Evolutionary conservation across 1,140 invertebrate species (phyloP).

Genomic region (Ruditapes philippinarum): DNA sequence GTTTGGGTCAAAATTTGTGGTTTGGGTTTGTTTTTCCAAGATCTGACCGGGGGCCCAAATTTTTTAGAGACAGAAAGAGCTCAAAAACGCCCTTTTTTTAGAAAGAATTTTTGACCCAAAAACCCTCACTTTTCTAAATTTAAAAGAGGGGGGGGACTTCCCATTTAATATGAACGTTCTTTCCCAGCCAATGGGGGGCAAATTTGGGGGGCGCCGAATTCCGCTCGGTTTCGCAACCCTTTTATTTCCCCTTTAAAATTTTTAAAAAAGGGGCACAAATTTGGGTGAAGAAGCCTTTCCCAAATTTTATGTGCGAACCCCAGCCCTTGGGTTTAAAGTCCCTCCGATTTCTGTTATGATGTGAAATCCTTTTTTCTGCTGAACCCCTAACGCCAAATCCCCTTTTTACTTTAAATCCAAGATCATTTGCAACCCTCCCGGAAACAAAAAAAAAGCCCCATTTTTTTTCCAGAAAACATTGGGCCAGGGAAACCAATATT

Average conservation of each 20-base stretch:
- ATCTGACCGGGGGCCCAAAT: slow-evolving; percentile 74
- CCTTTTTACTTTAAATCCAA: too few relatives aligned
- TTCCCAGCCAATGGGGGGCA: not conserved
- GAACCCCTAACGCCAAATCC: not conserved
- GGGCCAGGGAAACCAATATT: not conserved
- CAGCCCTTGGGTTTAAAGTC: slow-evolving; percentile 4
- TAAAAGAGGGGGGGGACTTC: slow-evolving; percentile 84
- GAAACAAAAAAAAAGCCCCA: not conserved
- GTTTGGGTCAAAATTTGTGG: slow-evolving; percentile 62
- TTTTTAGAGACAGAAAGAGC: slow-evolving; percentile 73
- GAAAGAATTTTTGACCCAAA: not conserved
- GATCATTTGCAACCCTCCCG: not conserved
- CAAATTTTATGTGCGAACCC: slow-evolving; percentile 50
- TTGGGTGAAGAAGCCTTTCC: slow-evolving; percentile 24
- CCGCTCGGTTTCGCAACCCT: slow-evolving; percentile 36
- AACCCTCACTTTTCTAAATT: slow-evolving; percentile 78
- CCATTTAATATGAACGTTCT: not conserved
- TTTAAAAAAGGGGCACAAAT: not conserved
- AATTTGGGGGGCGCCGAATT: slow-evolving; percentile 75
- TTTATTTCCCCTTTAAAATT: not conserved
- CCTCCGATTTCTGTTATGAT: not conserved
- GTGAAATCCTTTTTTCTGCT: not conserved
- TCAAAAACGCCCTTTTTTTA: slow-evolving; percentile 25
- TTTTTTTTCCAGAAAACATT: not conserved
- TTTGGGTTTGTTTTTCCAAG: slow-evolving; percentile 13